Conservation (phyloP, 2,113 vertebrate species). For the Hydrochoerus hydrochaeris region DNA sequence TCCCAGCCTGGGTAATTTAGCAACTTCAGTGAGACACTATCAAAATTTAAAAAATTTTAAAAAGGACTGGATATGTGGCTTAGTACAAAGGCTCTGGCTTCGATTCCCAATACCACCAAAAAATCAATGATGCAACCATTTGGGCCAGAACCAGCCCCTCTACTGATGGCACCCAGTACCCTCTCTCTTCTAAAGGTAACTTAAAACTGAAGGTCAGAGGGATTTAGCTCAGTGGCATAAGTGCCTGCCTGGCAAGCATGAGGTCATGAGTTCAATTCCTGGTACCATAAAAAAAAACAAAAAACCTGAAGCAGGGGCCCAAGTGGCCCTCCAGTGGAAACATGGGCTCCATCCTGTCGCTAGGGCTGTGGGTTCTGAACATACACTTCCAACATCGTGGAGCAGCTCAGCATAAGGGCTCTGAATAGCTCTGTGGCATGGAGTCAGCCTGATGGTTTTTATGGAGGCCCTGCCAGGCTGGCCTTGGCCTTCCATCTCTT, state of each 20-base stretch:
- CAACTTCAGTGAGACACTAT: neutral
- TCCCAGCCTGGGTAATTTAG: neutral
- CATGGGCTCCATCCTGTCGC: no score
- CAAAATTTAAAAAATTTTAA: neutral
- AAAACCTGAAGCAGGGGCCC: no score
- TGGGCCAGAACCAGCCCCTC: neutral
- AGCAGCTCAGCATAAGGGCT: fast-evolving
- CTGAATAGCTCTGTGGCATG: neutral
- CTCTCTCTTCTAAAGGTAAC: neutral
- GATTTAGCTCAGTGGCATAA: no score
- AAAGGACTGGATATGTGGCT: neutral
- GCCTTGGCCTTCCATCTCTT: neutral
- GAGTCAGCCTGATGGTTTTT: no score
- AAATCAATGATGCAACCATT: neutral
- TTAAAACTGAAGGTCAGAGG: no score
- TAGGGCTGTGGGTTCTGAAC: neutral
- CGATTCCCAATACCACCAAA: neutral
- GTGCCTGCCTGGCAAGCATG: no score
- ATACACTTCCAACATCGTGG: neutral
- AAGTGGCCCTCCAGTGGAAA: neutral
- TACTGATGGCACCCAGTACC: neutral
- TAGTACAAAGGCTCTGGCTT: neutral
- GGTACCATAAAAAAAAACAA: no score
- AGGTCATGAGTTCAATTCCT: no score
- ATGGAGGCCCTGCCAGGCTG: neutral